A percentile compares a stretch with the other conserved stretches of the same genome.
Evolutionary conservation across 1,140 invertebrate genomes (phyloP).

Genomic region (Schlechtendalia chinensis): DNA sequence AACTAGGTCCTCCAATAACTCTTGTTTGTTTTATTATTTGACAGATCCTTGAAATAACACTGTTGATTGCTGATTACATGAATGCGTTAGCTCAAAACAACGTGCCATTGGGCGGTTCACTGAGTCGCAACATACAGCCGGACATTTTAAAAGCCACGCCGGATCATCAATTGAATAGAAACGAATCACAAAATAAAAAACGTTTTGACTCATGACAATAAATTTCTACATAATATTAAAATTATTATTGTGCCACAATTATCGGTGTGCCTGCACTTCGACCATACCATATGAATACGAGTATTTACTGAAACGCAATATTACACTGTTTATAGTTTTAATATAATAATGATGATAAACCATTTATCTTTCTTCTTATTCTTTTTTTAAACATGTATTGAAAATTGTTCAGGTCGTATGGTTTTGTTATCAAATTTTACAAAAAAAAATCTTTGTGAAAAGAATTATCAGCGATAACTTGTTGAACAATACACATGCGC

Average conservation of each 20-base stretch:
- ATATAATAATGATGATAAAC: background rate
- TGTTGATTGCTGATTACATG: slow-evolving; percentile 94
- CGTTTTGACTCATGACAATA: slow-evolving; percentile 51
- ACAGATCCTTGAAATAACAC: slow-evolving; percentile 87
- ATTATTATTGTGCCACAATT: slow-evolving; percentile 17
- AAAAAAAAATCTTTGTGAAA: background rate
- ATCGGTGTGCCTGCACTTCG: slow-evolving; percentile 1
- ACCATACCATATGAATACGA: no score
- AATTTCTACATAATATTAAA: slow-evolving; percentile 9
- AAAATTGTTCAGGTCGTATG: background rate
- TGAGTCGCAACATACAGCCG: slow-evolving; percentile 70
- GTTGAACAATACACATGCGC: slow-evolving; percentile 19
- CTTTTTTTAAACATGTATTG: slow-evolving; percentile 4
- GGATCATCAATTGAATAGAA: slow-evolving; percentile 64
- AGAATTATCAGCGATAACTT: slow-evolving; percentile 21
- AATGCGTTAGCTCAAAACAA: slow-evolving; percentile 79
- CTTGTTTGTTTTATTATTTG: slow-evolving; percentile 53
- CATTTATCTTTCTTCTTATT: background rate
- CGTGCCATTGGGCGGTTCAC: slow-evolving; percentile 71
- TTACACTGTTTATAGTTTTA: background rate
- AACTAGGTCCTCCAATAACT: background rate
- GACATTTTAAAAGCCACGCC: slow-evolving; percentile 82
- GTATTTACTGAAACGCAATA: background rate
- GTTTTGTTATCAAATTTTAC: background rate
- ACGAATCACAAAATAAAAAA: slow-evolving; percentile 53